Conservation (phyloP, 2,797 vertebrate species). For the Sebastes trivittatus region DNA sequence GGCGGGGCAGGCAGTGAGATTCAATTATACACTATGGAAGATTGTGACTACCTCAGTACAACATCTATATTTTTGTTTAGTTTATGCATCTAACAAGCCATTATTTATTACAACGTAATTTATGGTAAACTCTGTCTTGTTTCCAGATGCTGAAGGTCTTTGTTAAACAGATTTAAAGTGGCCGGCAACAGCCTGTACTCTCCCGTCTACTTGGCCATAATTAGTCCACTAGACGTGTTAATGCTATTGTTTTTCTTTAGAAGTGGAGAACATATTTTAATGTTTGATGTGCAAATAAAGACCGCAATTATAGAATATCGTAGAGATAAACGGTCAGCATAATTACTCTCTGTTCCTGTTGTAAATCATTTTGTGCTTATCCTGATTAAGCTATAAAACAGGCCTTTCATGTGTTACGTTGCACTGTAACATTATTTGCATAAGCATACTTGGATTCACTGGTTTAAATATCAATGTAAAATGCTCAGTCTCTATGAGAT, state of each 20-base stretch:
- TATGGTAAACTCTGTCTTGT: conserved; percentile 28
- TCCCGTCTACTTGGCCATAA: conserved; percentile 12
- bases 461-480: conserved; percentile 34
- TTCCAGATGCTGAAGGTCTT: background rate
- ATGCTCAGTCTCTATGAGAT: conserved; percentile 2
- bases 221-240: conserved; percentile 22
- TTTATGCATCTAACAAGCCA: conserved; percentile 2
- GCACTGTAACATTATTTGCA: conserved; percentile 28
- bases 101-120: conserved; percentile 10
- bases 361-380: conserved; percentile 47
- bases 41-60: background rate
- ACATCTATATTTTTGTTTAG: background rate
- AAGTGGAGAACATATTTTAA: conserved; percentile 23
- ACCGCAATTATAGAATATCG: conserved; percentile 57
- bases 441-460: conserved; percentile 23
- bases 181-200: background rate
- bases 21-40: conserved; percentile 2
- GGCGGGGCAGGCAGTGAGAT: conserved; percentile 14
- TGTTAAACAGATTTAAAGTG: conserved; percentile 34
- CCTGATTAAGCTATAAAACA: conserved; percentile 32
- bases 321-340: conserved; percentile 45
- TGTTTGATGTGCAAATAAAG: conserved; percentile 65
- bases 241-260: conserved; percentile 26
- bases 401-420: conserved; percentile 20
- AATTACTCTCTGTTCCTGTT: conserved; percentile 47